Evolutionary conservation across 2,888 invertebrate genomes (phyloP), one percentile per base, ranked within the genome.

Genomic region (Diarsia dahlii): DNA sequence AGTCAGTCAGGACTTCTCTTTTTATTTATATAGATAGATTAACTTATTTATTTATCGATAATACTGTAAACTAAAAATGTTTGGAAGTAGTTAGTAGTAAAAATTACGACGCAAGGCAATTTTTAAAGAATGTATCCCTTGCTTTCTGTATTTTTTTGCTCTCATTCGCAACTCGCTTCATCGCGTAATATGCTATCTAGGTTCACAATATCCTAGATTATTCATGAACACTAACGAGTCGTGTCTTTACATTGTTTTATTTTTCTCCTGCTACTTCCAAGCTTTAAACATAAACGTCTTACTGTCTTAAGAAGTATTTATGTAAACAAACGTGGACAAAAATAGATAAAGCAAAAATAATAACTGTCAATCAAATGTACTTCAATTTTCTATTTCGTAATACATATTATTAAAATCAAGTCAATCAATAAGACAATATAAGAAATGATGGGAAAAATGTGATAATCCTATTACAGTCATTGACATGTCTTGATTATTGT

Each of bases 201-300:
- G 68, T 67, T 46, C 71, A 64, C 45, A 77, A 76, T 72, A 66
- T 78, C 67, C 60, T 78, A 81, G 56, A 89, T 90, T 91, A 91
- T 91, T 89, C 90, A 92, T 88, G 79, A 78, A 81, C 76, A 67
- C 91, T 92, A 92, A 91, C 89, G 91, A 92, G 89, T 78, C 76
- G 79, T 70, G 71, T 77, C 72, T 73, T 71, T 58, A 45, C 76
- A 71, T 71, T 76, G 80, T 84, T 64, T 62, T 67, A 46, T 18
- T 45, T 63, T 76, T 67, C 58, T 60, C 46, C 68, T 76, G 60
- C 34, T 0, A 2, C 9, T 65, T 68, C 64, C 50, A 70, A 76
- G 67, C 64, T 80, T 50, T 71, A 74, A 71, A 74, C 48, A 69
- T 64, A 62, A 39, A 28, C 48, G 2, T 69, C 45, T 52, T 12